Evolutionary conservation across 2,113 vertebrate species (phyloP).

Genomic region (Prunella fulvescens): DNA sequence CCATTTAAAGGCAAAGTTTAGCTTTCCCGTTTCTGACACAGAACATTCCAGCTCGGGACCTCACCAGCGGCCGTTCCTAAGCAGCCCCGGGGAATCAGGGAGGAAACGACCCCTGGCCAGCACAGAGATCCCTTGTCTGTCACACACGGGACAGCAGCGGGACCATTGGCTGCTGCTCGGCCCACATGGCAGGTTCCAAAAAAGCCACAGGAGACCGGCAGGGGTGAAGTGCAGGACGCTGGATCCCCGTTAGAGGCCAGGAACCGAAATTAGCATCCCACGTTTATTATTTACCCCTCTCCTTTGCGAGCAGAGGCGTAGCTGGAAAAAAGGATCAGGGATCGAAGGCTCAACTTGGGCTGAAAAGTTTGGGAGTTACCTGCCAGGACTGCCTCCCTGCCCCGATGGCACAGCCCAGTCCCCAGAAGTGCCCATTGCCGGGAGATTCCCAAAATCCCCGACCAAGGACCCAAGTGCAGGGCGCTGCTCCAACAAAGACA

Average conservation of each 20-base stretch:
- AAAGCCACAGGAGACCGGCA: background rate
- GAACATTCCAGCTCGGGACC: background rate
- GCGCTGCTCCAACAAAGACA: no score
- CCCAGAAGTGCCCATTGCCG: background rate
- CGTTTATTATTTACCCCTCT: background rate
- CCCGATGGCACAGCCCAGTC: accelerated
- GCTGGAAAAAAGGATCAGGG: background rate
- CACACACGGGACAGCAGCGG: accelerated
- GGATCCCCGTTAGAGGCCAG: accelerated
- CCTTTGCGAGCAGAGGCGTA: accelerated
- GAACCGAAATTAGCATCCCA: background rate
- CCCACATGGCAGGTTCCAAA: accelerated
- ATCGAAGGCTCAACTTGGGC: background rate
- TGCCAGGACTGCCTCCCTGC: background rate
- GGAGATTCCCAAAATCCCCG: background rate
- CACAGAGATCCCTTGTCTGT: background rate
- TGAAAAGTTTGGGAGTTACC: background rate
- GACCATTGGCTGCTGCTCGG: background rate
- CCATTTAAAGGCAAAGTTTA: background rate
- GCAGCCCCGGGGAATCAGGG: background rate
- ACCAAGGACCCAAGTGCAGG: background rate
- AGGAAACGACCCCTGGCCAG: background rate
- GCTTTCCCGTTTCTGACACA: background rate
- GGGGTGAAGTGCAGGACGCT: background rate
- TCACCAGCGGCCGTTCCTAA: background rate